Percentiles rank a stretch among this genome's conserved stretches.
Evolutionary conservation across 2,888 invertebrate species (phyloP).

Genomic region (Agrochola circellaris): DNA sequence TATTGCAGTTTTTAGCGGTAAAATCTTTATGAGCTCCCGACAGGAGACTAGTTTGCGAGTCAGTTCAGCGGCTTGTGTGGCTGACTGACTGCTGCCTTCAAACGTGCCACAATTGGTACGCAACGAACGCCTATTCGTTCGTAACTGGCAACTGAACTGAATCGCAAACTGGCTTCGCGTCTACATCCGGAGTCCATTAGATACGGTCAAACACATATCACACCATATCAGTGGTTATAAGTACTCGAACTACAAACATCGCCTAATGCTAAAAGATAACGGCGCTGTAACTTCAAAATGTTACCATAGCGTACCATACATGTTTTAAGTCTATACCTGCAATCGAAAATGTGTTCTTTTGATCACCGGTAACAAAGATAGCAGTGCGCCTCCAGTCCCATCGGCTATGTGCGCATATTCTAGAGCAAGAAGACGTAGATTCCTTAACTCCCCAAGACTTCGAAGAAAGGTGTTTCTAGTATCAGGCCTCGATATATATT

Average conservation of each 20-base stretch:
- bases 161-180: neutral
- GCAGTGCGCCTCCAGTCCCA: slow-evolving; percentile 78
- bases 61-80: neutral
- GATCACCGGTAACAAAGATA: slow-evolving; percentile 79
- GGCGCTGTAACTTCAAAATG: neutral
- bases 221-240: too few relatives aligned
- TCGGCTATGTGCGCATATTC: slow-evolving; percentile 85
- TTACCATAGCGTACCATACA: too few relatives aligned
- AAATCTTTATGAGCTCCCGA: too few relatives aligned
- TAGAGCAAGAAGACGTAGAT: slow-evolving; percentile 81
- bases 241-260: neutral
- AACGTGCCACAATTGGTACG: neutral
- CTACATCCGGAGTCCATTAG: neutral
- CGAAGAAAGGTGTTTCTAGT: slow-evolving; percentile 80
- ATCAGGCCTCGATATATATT: slow-evolving; percentile 79
- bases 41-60: neutral
- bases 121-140: neutral
- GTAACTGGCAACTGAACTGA: neutral
- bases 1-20: too few relatives aligned
- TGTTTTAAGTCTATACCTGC: slow-evolving; percentile 73
- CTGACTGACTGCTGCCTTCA: neutral
- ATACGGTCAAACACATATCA: neutral
- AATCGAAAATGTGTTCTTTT: slow-evolving; percentile 81
- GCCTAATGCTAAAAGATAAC: neutral
- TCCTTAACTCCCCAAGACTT: slow-evolving; percentile 77